These are phyloP conservation scores for Anser brachyrhynchus DNA, from an alignment of 2,113 vertebrate genomes.

Conservation along the genomic window DNA sequence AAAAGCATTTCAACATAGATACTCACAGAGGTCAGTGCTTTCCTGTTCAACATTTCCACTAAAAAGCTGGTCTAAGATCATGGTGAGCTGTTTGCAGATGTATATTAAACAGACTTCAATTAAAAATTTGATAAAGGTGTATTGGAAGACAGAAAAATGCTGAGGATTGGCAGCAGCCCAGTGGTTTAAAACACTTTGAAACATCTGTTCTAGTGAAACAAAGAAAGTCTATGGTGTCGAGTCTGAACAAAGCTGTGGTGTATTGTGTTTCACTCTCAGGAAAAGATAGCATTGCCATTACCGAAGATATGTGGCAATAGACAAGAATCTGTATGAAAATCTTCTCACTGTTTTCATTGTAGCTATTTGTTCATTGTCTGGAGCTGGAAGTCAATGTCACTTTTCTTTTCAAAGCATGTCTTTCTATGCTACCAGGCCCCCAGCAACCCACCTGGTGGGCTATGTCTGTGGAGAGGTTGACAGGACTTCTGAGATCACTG, in stretches of 20 bases:
- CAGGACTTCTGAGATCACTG: neutral
- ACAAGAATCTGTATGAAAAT: neutral
- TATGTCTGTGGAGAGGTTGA: neutral
- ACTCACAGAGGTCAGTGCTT: neutral
- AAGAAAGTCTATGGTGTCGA: neutral
- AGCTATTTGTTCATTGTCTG: neutral
- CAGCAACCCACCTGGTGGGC: neutral
- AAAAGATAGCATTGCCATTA: neutral
- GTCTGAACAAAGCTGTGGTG: neutral
- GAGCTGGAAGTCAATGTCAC: neutral
- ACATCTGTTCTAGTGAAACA: slow-evolving; percentile 6
- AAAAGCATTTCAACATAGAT: neutral
- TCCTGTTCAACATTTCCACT: neutral
- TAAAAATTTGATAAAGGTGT: neutral
- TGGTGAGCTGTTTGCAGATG: neutral
- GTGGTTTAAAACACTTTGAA: slow-evolving; percentile 7
- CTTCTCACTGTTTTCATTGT: neutral
- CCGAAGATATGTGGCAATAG: neutral
- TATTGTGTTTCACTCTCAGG: neutral
- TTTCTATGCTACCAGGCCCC: neutral
- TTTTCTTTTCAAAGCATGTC: neutral
- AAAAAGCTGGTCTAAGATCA: neutral
- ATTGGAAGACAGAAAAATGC: neutral
- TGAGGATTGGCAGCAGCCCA: neutral
- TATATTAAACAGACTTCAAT: neutral